phyloP scores from a whole-genome alignment of 2,797 vertebrate genomes.

The Linurgus olivaceus region DNA sequence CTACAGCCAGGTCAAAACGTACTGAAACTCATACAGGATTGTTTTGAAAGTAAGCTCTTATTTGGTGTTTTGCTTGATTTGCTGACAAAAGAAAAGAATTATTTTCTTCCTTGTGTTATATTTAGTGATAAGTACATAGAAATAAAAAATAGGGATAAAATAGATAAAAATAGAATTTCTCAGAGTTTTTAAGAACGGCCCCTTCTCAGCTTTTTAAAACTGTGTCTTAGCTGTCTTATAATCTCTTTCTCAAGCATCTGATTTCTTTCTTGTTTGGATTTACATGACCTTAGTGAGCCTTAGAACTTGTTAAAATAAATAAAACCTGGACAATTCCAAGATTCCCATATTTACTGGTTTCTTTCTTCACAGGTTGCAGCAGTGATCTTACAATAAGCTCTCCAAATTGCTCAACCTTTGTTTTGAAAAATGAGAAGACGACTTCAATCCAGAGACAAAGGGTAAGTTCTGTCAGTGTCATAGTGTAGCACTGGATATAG shows the following conservation, averaged over 20 bases:
- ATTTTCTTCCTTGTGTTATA: not conserved
- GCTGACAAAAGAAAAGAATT: not conserved
- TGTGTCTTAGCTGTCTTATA: not conserved
- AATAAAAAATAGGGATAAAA: not conserved
- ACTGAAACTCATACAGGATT: constrained; percentile 64
- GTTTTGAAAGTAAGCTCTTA: constrained; percentile 74
- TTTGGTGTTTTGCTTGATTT: not conserved
- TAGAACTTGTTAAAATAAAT: not conserved
- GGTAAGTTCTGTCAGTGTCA: constrained; percentile 4
- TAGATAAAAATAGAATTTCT: not conserved
- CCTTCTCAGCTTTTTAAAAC: not conserved
- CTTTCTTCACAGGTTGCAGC: constrained; percentile 32
- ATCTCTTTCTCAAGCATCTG: not conserved
- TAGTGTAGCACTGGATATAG: not conserved
- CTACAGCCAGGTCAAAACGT: constrained; percentile 41
- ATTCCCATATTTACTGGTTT: not conserved
- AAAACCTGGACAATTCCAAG: not conserved
- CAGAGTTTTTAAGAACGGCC: not conserved
- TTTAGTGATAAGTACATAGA: not conserved
- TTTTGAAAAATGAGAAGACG: not conserved
- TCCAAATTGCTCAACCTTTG: constrained; percentile 1
- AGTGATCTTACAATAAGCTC: constrained; percentile 29
- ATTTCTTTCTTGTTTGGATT: not conserved
- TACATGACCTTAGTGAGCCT: not conserved
- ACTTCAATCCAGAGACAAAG: not conserved